Evolutionary conservation across 1,140 invertebrate genomes (phyloP).

Genomic region (Platyura marginata): DNA sequence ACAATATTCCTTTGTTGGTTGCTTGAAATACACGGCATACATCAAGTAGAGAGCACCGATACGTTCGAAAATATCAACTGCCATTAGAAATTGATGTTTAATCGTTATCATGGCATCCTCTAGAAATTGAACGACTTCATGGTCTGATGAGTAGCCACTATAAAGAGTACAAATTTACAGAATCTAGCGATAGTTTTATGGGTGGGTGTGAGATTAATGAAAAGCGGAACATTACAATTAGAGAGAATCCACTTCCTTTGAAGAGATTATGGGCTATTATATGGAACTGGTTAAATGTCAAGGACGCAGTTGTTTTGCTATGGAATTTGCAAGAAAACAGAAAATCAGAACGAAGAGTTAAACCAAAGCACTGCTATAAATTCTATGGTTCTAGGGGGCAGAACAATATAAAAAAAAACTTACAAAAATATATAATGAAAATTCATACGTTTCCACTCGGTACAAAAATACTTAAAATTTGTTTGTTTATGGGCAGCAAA

Average conservation of each 20-base stretch:
- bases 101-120: background rate
- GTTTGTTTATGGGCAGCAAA: too few species aligned
- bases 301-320: too few species aligned
- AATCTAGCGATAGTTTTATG: background rate
- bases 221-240: too few species aligned
- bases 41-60: background rate
- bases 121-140: background rate
- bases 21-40: conserved; percentile 1
- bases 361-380: background rate
- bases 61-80: background rate
- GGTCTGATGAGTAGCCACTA: background rate
- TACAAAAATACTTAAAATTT: background rate
- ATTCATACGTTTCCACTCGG: background rate
- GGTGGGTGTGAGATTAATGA: background rate
- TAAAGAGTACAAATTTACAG: background rate
- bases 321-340: background rate
- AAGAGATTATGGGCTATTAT: too few species aligned
- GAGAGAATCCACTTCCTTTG: too few species aligned
- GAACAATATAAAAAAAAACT: background rate
- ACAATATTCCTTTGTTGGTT: background rate
- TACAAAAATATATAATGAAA: conserved; percentile 1
- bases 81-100: background rate
- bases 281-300: too few species aligned
- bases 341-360: background rate
- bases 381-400: background rate